A percentile compares a stretch with the other conserved stretches of the same genome.
phyloP scores from a whole-genome alignment of 2,888 invertebrate species.

The Nomada ferruginata region DNA sequence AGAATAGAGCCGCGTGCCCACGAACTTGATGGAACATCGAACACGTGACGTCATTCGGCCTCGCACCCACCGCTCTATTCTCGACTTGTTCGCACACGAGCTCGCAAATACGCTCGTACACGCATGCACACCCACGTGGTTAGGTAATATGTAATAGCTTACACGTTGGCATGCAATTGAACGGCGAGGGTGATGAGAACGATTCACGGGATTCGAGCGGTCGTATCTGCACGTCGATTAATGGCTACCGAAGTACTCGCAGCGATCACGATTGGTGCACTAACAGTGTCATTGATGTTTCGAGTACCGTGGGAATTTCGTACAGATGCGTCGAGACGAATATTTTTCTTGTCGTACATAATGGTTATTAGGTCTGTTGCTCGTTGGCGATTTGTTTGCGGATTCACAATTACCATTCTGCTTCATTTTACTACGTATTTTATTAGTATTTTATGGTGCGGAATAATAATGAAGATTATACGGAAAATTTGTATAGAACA shows the following conservation, averaged over 20 bases:
- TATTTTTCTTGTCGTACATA: not conserved
- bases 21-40: conserved; percentile 69
- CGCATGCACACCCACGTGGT: conserved; percentile 47
- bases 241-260: conserved; percentile 1
- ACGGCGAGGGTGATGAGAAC: conserved; percentile 34
- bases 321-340: not conserved
- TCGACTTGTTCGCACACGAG: conserved; percentile 25
- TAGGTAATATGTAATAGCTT: conserved; percentile 65
- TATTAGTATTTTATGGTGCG: too few species aligned
- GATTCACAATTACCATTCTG: too few species aligned
- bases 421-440: too few species aligned
- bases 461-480: too few species aligned
- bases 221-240: conserved; percentile 17
- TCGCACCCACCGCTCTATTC: conserved; percentile 67
- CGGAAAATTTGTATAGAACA: too few species aligned
- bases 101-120: conserved; percentile 37
- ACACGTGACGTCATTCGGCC: conserved; percentile 67
- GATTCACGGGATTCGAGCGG: conserved; percentile 2
- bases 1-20: conserved; percentile 58
- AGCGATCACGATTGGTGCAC: not conserved
- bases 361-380: too few species aligned
- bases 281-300: not conserved
- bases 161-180: conserved; percentile 31
- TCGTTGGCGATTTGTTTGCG: too few species aligned
- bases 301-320: not conserved